Base-by-base conservation (phyloP, 2,113 vertebrate species). In the Natator depressus region DNA sequence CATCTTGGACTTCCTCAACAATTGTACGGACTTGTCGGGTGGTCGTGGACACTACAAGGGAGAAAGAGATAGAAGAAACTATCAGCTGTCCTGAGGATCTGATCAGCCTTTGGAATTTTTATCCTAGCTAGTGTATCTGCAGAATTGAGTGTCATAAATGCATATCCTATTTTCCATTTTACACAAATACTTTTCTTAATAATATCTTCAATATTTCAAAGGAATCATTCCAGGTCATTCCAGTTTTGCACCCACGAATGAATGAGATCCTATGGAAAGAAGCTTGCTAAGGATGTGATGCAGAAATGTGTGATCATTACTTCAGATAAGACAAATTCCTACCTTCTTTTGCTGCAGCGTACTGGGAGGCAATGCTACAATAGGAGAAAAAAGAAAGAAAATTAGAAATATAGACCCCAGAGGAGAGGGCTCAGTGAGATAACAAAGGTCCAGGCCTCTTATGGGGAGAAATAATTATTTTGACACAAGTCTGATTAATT, bases 1-100 rank as follows among this genome's bases (percentile, higher is more conserved):
- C 98, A 0, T 98, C 98, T 96, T 98, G 97, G 1, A 98, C 97
- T 8, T 98, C 98, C 96, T 98, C 98, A 25, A 98, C 91, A 17
- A 98, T 98, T 0, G 98, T 98, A 87, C 97, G 96, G 84, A 98
- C 97, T 57, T 98, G 98, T 4, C 96, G 96, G 38, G 95, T 98
- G 12, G 98, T 98, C 38, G 90, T 85, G 1, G 97, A 93, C 5
- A 3, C 97, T 98, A 31, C 17, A 4, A 0, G 0, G 46, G n/a
- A 22, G 51, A 81, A 42, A 19, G 31, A 46, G 29, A 51, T 6
- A 49, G 75, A 35, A 20, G 46, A 79, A 78, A 5, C 31, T 0
- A 0, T 93, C n/a, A 72, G n/a, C 65, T 38, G 65, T 72, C 65
- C 65, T 19, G 38, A 72, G 19, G 19, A 72, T 22, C 65, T 38